Evolutionary conservation across 2,888 invertebrate species (phyloP), one percentile per base, ranked within the genome.

Genomic region (Megaustenia siamemsis): DNA sequence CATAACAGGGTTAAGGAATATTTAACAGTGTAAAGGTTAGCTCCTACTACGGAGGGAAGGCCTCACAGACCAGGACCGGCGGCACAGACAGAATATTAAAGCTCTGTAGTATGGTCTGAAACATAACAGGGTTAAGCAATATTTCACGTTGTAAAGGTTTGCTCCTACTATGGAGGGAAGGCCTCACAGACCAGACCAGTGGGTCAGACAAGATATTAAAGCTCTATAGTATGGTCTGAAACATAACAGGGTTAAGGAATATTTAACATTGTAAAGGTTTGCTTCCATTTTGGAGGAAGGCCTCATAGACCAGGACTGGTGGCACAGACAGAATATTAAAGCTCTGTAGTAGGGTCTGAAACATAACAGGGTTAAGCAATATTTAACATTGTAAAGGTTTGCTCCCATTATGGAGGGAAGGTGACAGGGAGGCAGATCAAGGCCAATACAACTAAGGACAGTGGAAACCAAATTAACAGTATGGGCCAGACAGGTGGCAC

Each of bases 31-130:
- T n/a, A n/a, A n/a, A n/a, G n/a, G n/a, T n/a, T n/a, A n/a, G n/a
- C n/a, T n/a, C n/a, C n/a, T n/a, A n/a, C n/a, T n/a, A n/a, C n/a
- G n/a, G n/a, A n/a, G n/a, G n/a, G n/a, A n/a, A n/a, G n/a, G 94
- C 69, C 97, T 95, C 0, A 96, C 96, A 60, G 95, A 91, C 84
- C 95, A 95, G 68, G 95, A 95, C 1, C 96, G 95, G 2, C 96
- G 95, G 21, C 96, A 95, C 40, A 96, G 94, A 82, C 96, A 96
- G 87, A 95, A 95, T 76, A 97, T 94, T 45, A 98, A 94, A 0
- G 97, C 97, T 90, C 96, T 95, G 92, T 96, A 96, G 76, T 97
- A 94, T 0, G 96, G 96, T 3, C 95, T 95, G 87, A 8, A 90
- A 86, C 40, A 75, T 43, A 84, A 69, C 83, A 87, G 60, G 60